Evolutionary conservation across 2,113 vertebrate species (phyloP), one percentile per base, ranked within the genome.

Genomic region (Dipodomys ordii): DNA sequence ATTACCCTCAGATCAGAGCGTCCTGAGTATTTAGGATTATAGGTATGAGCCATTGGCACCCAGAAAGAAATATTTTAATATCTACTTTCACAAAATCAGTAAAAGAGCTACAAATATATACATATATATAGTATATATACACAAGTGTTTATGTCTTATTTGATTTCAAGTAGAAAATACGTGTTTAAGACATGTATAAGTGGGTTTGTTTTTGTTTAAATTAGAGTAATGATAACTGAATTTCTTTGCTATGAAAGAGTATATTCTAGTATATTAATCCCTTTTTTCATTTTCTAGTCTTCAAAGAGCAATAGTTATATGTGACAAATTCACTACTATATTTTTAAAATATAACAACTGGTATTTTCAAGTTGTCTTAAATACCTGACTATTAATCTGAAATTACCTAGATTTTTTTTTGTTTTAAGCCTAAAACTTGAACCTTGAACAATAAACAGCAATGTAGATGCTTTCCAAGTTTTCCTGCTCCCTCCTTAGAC

Each of bases 401-500:
- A 93, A 89, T 91, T 88, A 86, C 68, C 76, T 87, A 28, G 64
- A 91, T 95, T 92, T 94, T 94, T 72, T 69, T 25, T 32, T 39
- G n/a, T 94, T 76, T 90, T 95, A 97, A 90, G 83, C 44, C 91
- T 92, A 86, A 96, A 96, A 81, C 83, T 72, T 64, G 12, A 93
- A 88, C 60, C 83, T 96, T 96, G 94, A 96, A 97, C 96, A 97
- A 96, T 96, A 94, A 97, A 97, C 96, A 97, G 95, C 93, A 95
- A 94, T 84, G 73, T 68, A 96, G 77, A 94, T 90, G 84, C 93
- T 95, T 96, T 97, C 97, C 96, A 96, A 97, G 95, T 94, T 95
- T 94, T 95, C 86, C 87, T 94, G 79, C 57, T 96, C 93, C 96
- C 90, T 95, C 85, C 92, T 88, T 92, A 95, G 76, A 97, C 96